phyloP scores from a whole-genome alignment of 2,888 invertebrate genomes.

The Pediacus dermestoides region DNA sequence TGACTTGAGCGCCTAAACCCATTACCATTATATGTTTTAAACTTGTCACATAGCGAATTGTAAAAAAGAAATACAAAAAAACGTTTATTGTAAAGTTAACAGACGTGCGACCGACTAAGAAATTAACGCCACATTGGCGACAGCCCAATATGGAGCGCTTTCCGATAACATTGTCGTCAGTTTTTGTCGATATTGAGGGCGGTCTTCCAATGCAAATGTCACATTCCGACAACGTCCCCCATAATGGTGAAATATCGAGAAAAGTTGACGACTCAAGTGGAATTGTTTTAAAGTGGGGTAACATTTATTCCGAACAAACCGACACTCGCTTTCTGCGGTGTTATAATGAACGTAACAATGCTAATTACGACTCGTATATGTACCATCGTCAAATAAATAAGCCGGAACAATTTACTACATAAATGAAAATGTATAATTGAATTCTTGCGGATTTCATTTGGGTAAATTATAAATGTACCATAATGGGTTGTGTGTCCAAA shows the following conservation, averaged over 20 bases:
- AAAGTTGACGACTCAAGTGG: too few species aligned
- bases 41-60: constrained; percentile 5
- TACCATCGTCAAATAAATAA: not conserved
- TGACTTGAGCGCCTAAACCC: constrained; percentile 24
- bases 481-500: too few species aligned
- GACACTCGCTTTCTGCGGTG: constrained; percentile 2
- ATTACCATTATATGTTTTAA: constrained; percentile 33
- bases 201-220: constrained; percentile 1
- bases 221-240: not conserved
- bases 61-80: constrained; percentile 3
- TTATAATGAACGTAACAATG: constrained; percentile 2
- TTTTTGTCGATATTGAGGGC: constrained; percentile 1
- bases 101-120: not conserved
- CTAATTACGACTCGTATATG: constrained; percentile 1
- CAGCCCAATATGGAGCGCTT: constrained; percentile 1
- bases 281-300: not conserved
- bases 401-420: constrained; percentile 1
- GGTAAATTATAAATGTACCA: too few species aligned
- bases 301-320: constrained; percentile 2
- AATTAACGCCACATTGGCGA: constrained; percentile 1
- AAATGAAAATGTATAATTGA: too few species aligned
- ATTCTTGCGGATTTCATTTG: too few species aligned
- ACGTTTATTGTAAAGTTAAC: not conserved
- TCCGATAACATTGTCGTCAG: constrained; percentile 1
- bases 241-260: too few species aligned